phyloP scores from a whole-genome alignment of 2,888 invertebrate genomes.

The Hypercompe scribonia region DNA sequence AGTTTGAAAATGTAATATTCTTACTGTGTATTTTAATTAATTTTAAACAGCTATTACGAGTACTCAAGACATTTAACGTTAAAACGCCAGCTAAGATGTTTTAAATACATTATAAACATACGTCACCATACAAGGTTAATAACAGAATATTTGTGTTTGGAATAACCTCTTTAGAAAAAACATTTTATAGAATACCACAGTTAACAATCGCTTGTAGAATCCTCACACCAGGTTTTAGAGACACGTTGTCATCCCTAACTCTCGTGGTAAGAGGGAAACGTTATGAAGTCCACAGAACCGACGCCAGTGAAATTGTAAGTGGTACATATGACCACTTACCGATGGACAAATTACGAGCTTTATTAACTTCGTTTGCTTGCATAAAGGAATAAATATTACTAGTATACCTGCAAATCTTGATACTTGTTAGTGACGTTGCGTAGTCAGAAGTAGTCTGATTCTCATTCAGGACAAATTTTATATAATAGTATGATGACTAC shows the following conservation, averaged over 20 bases:
- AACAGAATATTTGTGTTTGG: neutral
- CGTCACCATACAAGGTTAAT: neutral
- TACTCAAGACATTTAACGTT: neutral
- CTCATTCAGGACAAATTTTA: too few species aligned
- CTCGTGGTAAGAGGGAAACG: neutral
- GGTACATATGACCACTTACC: neutral
- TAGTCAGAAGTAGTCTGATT: too few species aligned
- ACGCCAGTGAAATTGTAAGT: neutral
- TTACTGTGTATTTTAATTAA: neutral
- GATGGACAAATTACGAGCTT: neutral
- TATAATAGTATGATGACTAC: too few species aligned
- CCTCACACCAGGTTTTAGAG: neutral
- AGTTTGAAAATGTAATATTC: neutral
- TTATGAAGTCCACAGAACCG: neutral
- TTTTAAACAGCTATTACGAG: neutral
- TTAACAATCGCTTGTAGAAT: neutral
- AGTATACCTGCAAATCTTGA: neutral
- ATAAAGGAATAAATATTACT: neutral
- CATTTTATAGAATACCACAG: neutral
- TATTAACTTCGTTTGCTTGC: neutral
- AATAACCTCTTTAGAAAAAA: neutral
- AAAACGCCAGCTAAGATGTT: neutral
- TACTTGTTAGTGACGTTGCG: too few species aligned
- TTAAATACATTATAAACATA: neutral
- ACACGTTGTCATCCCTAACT: neutral